Evolutionary conservation across 2,888 invertebrate species (phyloP).

Genomic region (Leucophenga montana): DNA sequence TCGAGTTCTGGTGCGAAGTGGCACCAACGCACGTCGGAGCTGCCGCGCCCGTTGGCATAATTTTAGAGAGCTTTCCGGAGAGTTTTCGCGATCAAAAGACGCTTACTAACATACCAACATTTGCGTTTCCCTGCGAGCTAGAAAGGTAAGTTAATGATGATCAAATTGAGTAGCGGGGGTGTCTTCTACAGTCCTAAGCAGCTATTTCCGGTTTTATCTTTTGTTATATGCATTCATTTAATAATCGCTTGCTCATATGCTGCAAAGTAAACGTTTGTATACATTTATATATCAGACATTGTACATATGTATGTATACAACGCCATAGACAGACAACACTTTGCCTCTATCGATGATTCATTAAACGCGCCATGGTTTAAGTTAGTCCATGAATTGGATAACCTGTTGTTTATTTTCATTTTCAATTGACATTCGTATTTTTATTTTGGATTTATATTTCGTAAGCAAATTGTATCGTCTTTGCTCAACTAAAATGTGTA

Average conservation of each 20-base stretch:
- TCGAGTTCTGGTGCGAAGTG: constrained; percentile 74
- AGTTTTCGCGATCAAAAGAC: constrained; percentile 88
- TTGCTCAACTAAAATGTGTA: too few relatives aligned
- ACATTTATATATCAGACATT: neutral
- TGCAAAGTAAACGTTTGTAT: neutral
- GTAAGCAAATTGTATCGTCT: neutral
- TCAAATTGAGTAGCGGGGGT: neutral
- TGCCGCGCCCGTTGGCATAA: constrained; percentile 73
- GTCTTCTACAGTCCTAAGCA: neutral
- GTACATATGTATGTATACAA: constrained; percentile 14
- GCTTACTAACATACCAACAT: constrained; percentile 89
- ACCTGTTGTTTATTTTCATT: constrained; percentile 49
- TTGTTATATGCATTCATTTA: constrained; percentile 2
- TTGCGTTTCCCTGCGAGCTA: constrained; percentile 90
- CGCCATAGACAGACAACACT: constrained; percentile 18
- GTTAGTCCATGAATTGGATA: constrained; percentile 64
- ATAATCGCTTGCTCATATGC: constrained; percentile 12
- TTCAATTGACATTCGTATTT: constrained; percentile 5
- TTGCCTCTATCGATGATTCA: too few relatives aligned
- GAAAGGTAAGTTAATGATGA: constrained; percentile 78
- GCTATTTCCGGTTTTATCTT: constrained; percentile 18
- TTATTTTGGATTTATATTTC: constrained; percentile 6
- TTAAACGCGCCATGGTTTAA: neutral
- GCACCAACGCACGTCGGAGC: constrained; percentile 54
- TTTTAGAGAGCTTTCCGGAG: constrained; percentile 89